Evolutionary conservation across 2,113 vertebrate genomes (phyloP), one percentile per base, ranked within the genome.

Genomic region (Pogona vitticeps): DNA sequence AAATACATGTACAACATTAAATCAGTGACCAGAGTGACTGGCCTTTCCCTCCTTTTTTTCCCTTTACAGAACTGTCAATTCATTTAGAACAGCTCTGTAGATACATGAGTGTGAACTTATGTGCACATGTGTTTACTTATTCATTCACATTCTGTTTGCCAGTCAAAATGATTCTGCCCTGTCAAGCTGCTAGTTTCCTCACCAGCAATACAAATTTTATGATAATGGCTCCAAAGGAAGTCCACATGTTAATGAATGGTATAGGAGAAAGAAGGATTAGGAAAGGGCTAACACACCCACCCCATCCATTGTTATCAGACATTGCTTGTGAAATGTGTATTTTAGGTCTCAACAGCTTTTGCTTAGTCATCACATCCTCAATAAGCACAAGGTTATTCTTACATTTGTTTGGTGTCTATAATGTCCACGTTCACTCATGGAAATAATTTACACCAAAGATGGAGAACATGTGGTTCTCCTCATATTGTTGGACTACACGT

Each of bases 371-470:
- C 21, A 82, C 84, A 40, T 80, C 83, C 89, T 89, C 89, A 68
- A 26, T 89, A 80, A 23, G 61, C 77, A 82, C 90, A 82, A 83
- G 61, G 36, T 17, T 63, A 59, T 86, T 83, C 84, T 88, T 80
- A 56, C n/a, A n/a, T 56, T 71, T 23, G 31, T 2, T 76, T 40
- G 28, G 33, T 65, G 2, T 46, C 28, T 76, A 52, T 42, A 65
- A 26, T 76, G 46, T 18, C 28, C 36, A 40, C 40, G 10, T 63
- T 61, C 18, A 26, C 31, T 71, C 46, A 28, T 21, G 13, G 58
- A 8, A 31, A 68, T 28, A 8, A 31, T 31, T 68, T 68, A 68
- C 65, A 68, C 10, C 65, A 68, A 31, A 68, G 8, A 68, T 68
- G 65, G 65, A 7, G 31, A 68, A 68, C 28, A 52, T 52, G 5